Evolutionary conservation across 2,888 invertebrate genomes (phyloP), one percentile per base, ranked within the genome.

Genomic region (Drosophila histrio): DNA sequence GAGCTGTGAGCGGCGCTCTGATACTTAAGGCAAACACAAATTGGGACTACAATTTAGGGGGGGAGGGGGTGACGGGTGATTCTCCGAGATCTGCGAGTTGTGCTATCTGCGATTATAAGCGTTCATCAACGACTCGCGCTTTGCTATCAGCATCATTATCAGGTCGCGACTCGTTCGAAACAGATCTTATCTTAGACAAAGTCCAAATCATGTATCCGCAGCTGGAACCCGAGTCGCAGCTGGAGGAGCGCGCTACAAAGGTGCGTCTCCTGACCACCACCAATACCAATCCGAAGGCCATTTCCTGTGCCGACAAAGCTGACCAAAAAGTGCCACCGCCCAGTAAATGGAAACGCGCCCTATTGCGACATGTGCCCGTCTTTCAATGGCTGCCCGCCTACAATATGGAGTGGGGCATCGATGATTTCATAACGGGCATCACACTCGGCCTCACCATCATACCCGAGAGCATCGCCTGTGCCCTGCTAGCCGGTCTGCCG

Each of bases 381-480:
- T 70, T 86, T 4, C 88, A 83, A 19, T 91, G 91, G 91, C 89
- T 91, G n/a, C 80, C 85, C 9, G 69, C 76, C 2, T 91, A 57
- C 58, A 88, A 90, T 21, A 62, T 88, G 44, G 89, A 89, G 50
- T 91, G 89, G 85, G 94, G 95, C 8, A 92, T 95, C 72, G 95
- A 96, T 9, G 98, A 98, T 92, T 89, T 96, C 44, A 95, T 98
- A 74, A 96, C 97, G 7, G 98, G 98, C 46, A 90, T 97, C 54
- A 97, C 98, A 5, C 94, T 98, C 6, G 98, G 97, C 0, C 93
- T 98, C 38, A 98, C 97, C 13, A 95, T 98, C 90, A 97, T 98
- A 79, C 98, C 98, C 6, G 98, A 98, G 92, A 97, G 97, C 82
- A 96, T 98, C 85, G 98, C 98, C n/a, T 98, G 98, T 90, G 97